Evolutionary conservation across 2,888 invertebrate genomes (phyloP).

Genomic region (Leucoptera coffeella): DNA sequence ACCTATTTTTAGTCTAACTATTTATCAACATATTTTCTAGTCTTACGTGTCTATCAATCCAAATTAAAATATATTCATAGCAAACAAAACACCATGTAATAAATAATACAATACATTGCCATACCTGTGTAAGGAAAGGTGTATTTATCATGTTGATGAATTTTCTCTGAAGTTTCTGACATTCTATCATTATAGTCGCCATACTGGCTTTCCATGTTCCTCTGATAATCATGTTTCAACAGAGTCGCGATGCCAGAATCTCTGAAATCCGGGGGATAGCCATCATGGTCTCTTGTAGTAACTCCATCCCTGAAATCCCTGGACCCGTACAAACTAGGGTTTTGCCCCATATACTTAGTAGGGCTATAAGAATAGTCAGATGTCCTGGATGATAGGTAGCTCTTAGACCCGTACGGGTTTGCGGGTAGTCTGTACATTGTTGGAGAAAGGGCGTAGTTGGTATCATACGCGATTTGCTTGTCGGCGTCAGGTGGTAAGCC

Average conservation of each 20-base stretch:
- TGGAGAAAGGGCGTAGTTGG: constrained; percentile 43
- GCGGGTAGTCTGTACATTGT: constrained; percentile 38
- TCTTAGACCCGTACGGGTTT: constrained; percentile 46
- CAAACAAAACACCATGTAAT: too few relatives aligned
- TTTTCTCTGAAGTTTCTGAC: constrained; percentile 67
- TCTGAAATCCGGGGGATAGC: constrained; percentile 34
- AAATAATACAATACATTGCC: too few relatives aligned
- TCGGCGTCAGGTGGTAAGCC: constrained; percentile 28
- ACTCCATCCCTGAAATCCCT: constrained; percentile 25
- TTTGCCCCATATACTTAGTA: constrained; percentile 31
- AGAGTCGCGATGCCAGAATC: constrained; percentile 44
- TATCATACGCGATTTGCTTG: constrained; percentile 42
- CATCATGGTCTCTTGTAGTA: constrained; percentile 32
- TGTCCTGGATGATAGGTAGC: constrained; percentile 31
- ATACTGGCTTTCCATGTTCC: constrained; percentile 39
- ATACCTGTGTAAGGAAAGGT: constrained; percentile 76
- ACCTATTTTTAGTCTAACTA: too few relatives aligned
- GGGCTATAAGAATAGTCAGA: constrained; percentile 46
- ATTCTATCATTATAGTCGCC: constrained; percentile 58
- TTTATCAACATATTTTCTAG: too few relatives aligned
- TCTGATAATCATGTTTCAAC: constrained; percentile 47
- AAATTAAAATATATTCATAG: too few relatives aligned
- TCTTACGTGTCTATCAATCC: too few relatives aligned
- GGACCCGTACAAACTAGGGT: constrained; percentile 31
- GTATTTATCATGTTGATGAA: constrained; percentile 71